Conservation (phyloP, 37 sponge, comb jelly and placozoan species). For the Eunapius fragilis region DNA sequence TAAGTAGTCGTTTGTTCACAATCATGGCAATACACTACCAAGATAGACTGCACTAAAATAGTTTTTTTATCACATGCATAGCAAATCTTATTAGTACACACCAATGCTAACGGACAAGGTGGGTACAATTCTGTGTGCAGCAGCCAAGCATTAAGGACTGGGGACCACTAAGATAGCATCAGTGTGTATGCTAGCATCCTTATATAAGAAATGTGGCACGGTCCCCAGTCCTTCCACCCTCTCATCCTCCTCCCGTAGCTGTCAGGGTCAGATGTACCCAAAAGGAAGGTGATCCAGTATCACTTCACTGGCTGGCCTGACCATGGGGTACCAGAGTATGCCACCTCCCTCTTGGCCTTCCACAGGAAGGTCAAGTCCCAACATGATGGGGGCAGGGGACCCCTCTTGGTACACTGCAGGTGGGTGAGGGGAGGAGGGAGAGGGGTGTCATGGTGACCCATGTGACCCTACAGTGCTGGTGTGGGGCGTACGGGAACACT, state of each 20-base stretch:
- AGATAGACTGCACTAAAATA: too few species aligned
- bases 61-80: too few species aligned
- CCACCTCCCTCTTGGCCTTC: slow-evolving; percentile 60
- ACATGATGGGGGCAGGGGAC: slow-evolving; percentile 23
- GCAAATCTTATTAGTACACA: too few species aligned
- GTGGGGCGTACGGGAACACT: slow-evolving; percentile 82
- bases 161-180: too few species aligned
- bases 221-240: background rate
- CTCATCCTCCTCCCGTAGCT: background rate
- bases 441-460: background rate
- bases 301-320: slow-evolving; percentile 91
- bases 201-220: too few species aligned
- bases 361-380: slow-evolving; percentile 47
- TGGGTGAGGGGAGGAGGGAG: background rate
- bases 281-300: slow-evolving; percentile 60
- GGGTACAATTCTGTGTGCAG: too few species aligned
- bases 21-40: too few species aligned
- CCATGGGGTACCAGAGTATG: slow-evolving; percentile 81
- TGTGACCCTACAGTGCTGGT: slow-evolving; percentile 67
- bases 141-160: too few species aligned
- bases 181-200: too few species aligned
- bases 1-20: too few species aligned
- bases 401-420: slow-evolving; percentile 82
- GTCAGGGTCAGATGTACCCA: background rate
- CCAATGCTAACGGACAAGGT: too few species aligned